Evolutionary conservation across 2,113 vertebrate species (phyloP).

Genomic region (Gadus chalcogrammus): DNA sequence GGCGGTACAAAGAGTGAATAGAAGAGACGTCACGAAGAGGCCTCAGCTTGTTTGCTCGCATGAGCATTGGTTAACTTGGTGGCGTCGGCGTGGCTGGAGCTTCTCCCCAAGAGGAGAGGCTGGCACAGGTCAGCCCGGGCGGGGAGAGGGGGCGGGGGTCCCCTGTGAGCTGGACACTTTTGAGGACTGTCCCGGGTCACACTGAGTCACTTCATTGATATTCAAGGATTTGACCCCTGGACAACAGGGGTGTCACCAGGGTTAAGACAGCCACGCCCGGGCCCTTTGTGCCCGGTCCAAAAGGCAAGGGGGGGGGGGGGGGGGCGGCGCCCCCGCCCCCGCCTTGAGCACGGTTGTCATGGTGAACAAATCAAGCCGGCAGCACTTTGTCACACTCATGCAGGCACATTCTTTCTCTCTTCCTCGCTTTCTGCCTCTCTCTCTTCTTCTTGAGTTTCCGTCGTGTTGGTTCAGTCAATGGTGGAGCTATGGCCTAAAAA

Average conservation of each 20-base stretch:
- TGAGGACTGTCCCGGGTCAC: slow-evolving; percentile 56
- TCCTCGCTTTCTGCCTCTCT: slow-evolving; percentile 52
- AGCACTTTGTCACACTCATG: slow-evolving; percentile 68
- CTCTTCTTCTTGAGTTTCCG: slow-evolving; percentile 38
- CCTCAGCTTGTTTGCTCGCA: not conserved
- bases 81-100: slow-evolving; percentile 56
- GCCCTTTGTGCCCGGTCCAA: slow-evolving; percentile 48
- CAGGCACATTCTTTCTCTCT: slow-evolving; percentile 59
- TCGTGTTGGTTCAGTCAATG: slow-evolving; percentile 45
- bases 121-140: slow-evolving; percentile 65
- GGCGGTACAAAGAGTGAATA: not conserved
- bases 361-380: slow-evolving; percentile 65
- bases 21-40: not conserved
- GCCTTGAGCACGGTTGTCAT: slow-evolving; percentile 57
- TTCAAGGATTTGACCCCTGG: slow-evolving; percentile 74
- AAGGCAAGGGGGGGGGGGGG: slow-evolving; percentile 51
- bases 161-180: slow-evolving; percentile 57
- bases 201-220: slow-evolving; percentile 68
- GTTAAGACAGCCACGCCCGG: slow-evolving; percentile 64
- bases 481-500: slow-evolving; percentile 28
- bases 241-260: slow-evolving; percentile 64
- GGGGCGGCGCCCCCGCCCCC: slow-evolving; percentile 9
- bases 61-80: slow-evolving; percentile 40
- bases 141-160: slow-evolving; percentile 47
- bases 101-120: slow-evolving; percentile 38